Base-by-base conservation (phyloP, 2,797 vertebrate genomes). In the Anableps anableps region DNA sequence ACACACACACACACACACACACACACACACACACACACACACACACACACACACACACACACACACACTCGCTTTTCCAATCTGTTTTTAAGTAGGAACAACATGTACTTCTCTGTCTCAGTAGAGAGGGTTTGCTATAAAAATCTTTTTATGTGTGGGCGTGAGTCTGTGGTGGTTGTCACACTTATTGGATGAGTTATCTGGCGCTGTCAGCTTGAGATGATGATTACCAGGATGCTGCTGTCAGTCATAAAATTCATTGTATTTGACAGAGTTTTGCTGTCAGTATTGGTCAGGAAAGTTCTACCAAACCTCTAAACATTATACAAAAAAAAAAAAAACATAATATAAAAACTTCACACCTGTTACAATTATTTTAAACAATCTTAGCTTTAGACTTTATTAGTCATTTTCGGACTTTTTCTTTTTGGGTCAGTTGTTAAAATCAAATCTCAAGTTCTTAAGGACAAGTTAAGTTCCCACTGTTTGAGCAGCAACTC, bases 61-160 rank as follows among this genome's bases (percentile, higher is more conserved):
- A 23, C 51, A 53, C 29, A 62, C 29, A 17, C 17, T 31, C 29
- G 5, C 29, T 29, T 58, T 58, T 58, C 55, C 55, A 58, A n/a
- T 29, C n/a, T 58, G n/a, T 14, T 58, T 58, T 55, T 13, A 55
- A 55, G 26, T 55, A 55, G 91, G 92, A 93, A 93, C 91, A 93
- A 92, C 92, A 89, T 94, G 92, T 92, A 88, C 92, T 92, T 91
- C 85, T 90, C 83, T 86, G 88, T 93, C 90, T 91, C 83, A 85
- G 87, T 88, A 76, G 91, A 89, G 91, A 82, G 88, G 85, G 86
- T 82, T 89, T 84, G 79, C 80, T 80, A 82, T 89, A 91, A 88
- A 94, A 90, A 92, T 84, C 87, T n/a, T 89, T 84, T 88, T 92
- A 93, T 93, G 89, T 93, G 82, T 92, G 87, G 85, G 92, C 88